These are phyloP conservation scores for Leuctra nigra DNA, from an alignment of 2,888 invertebrate species.

Conservation along the genomic window DNA sequence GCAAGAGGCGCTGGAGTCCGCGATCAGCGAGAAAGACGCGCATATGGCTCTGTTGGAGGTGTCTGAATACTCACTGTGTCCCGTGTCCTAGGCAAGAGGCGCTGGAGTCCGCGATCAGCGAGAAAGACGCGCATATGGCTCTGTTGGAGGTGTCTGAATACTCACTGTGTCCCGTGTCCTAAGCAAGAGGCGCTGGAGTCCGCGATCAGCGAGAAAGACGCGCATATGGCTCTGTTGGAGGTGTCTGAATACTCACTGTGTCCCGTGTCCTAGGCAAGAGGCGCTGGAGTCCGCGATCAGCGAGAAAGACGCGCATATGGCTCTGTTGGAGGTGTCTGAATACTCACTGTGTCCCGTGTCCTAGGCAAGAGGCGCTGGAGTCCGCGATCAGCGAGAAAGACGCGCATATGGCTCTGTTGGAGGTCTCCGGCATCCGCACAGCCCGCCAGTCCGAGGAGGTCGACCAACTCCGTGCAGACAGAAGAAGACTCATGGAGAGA, in stretches of 20 bases:
- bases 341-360: no score
- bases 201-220: conserved; percentile 81
- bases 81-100: conserved; percentile 85
- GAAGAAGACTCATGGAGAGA: conserved; percentile 61
- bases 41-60: conserved; percentile 77
- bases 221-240: conserved; percentile 76
- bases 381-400: conserved; percentile 83
- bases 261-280: conserved; percentile 83
- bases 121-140: conserved; percentile 83
- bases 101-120: conserved; percentile 73
- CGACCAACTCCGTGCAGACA: conserved; percentile 61
- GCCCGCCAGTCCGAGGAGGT: conserved; percentile 58
- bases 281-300: conserved; percentile 75
- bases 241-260: no score
- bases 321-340: conserved; percentile 69
- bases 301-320: conserved; percentile 84
- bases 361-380: conserved; percentile 76
- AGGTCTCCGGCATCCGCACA: conserved; percentile 62
- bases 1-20: conserved; percentile 75
- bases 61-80: no score
- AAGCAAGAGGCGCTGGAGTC: conserved; percentile 81
- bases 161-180: no score
- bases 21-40: conserved; percentile 82
- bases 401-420: conserved; percentile 74
- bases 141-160: conserved; percentile 69